Evolutionary conservation across 1,140 invertebrate genomes (phyloP).

Genomic region (Drosophila neocordata): DNA sequence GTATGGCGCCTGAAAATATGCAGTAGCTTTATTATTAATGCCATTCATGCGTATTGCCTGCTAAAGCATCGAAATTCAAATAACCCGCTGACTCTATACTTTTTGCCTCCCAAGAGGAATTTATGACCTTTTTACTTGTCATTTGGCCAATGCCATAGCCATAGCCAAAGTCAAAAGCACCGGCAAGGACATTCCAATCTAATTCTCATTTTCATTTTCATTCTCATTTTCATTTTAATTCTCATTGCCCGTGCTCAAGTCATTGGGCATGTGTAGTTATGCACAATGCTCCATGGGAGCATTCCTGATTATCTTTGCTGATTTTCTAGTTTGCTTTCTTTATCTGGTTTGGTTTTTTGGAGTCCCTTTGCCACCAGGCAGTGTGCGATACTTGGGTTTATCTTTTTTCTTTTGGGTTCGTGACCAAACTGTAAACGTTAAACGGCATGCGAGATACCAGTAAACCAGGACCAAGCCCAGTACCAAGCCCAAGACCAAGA

Average conservation of each 20-base stretch:
- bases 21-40: slow-evolving; percentile 65
- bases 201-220: slow-evolving; percentile 1
- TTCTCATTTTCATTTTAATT: slow-evolving; percentile 9
- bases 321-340: slow-evolving; percentile 38
- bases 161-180: not conserved
- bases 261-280: slow-evolving; percentile 22
- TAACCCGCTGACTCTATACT: slow-evolving; percentile 21
- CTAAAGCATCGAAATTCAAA: slow-evolving; percentile 40
- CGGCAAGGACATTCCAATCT: slow-evolving; percentile 1
- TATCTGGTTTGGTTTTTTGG: slow-evolving; percentile 16
- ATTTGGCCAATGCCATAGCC: slow-evolving; percentile 32
- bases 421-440: slow-evolving; percentile 48
- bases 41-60: slow-evolving; percentile 50
- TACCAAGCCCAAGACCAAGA: not conserved
- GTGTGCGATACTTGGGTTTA: not conserved
- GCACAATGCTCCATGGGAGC: slow-evolving; percentile 31
- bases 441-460: slow-evolving; percentile 16
- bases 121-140: slow-evolving; percentile 67
- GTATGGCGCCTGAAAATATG: slow-evolving; percentile 35
- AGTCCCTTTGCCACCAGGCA: slow-evolving; percentile 6
- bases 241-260: slow-evolving; percentile 11
- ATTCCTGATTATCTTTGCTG: slow-evolving; percentile 43
- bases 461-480: not conserved
- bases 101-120: slow-evolving; percentile 37
- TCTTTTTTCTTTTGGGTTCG: slow-evolving; percentile 30